A percentile compares a stretch with the other conserved stretches of the same genome.
phyloP scores from a whole-genome alignment of 2,888 invertebrate genomes.

The Eilema griseolum region DNA sequence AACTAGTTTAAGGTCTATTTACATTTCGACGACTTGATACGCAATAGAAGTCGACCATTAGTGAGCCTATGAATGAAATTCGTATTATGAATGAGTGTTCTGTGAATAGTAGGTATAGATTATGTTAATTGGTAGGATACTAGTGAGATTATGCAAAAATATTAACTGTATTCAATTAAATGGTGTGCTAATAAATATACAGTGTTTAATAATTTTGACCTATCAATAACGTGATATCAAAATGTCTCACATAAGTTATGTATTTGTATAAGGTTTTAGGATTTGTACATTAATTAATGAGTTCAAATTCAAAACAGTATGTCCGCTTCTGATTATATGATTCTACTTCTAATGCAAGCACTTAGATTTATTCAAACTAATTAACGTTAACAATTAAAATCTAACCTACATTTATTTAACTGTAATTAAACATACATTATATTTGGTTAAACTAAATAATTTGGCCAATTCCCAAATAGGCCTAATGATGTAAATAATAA shows the following conservation, averaged over 20 bases:
- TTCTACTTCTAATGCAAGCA: no score
- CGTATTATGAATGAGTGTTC: not conserved
- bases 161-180: not conserved
- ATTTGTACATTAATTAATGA: no score
- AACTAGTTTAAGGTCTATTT: constrained; percentile 21
- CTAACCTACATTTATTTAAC: no score
- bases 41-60: not conserved
- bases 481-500: no score
- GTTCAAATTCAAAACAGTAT: no score
- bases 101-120: not conserved
- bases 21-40: constrained; percentile 1
- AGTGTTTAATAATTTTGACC: not conserved
- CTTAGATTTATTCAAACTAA: no score
- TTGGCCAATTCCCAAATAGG: not conserved
- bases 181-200: not conserved
- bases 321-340: no score
- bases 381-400: no score
- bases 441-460: not conserved
- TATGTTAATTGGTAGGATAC: not conserved
- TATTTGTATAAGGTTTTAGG: not conserved
- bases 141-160: not conserved
- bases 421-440: no score
- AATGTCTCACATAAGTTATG: not conserved
- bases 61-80: not conserved
- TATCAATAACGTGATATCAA: not conserved